Evolutionary conservation across 2,113 vertebrate genomes (phyloP), one percentile per base, ranked within the genome.

Genomic region (Neogale vison): DNA sequence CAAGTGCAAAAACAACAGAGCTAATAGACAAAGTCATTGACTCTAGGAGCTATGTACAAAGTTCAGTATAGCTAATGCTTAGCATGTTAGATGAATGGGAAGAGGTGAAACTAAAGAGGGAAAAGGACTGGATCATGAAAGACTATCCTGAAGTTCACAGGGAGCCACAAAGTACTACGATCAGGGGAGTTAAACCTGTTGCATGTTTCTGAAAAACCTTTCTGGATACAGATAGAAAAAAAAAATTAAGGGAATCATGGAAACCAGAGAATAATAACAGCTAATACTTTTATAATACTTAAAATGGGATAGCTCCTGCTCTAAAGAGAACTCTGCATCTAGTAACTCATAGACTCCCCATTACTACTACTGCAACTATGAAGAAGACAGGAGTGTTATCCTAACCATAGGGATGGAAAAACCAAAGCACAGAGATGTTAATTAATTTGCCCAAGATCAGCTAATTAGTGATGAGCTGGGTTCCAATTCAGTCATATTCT

Each of bases 131-230:
- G 83, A 95, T 5, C 61, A 42, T 29, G 26, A 94, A 14, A 52
- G 84, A 79, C 59, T 42, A 79, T 79, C 65, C 26, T 63, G 11
- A 82, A 61, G 71, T 71, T 77, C 81, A 80, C 42, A 74, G 55
- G 20, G 9, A 76, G 18, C 18, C 69, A 80, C 52, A 87, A 81
- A 85, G 65, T 57, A 79, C 24, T 81, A 50, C 74, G 61, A 85
- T 59, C 6, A 77, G 55, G 69, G 13, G 10, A 72, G 8, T 57
- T 69, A 69, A 80, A 36, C 14, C 55, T 31, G 77, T 12, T 96
- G 57, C 76, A 47, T 29, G 83, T 45, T 97, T 95, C 76, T 94
- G 59, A 94, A 92, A 95, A 52, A 55, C 65, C 93, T 82, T 79
- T 96, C 88, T 91, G 39, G 31, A 71, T 90, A 14, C 34, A 88